Conservation (phyloP, 2,888 invertebrate genomes). For the Gnatocerus cornutus region DNA sequence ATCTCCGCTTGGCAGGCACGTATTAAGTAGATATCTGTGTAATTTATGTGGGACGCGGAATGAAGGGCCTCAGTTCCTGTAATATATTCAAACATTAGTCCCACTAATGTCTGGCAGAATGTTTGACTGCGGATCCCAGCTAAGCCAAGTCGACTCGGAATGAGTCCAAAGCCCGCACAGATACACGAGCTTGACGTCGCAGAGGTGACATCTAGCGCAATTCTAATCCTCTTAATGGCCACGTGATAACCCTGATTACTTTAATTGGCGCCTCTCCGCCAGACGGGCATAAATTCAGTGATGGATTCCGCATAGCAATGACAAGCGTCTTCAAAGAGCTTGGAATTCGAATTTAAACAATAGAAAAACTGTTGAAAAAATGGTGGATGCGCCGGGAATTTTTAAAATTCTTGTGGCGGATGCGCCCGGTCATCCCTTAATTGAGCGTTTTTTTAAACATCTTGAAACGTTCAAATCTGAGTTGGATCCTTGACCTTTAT, state of each 20-base stretch:
- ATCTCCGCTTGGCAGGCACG: slow-evolving; percentile 67
- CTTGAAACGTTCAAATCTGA: too few species aligned
- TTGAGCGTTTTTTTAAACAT: too few species aligned
- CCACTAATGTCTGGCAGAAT: slow-evolving; percentile 70
- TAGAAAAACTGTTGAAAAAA: too few species aligned
- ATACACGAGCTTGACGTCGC: slow-evolving; percentile 67
- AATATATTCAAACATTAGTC: slow-evolving; percentile 71
- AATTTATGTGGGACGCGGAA: slow-evolving; percentile 64
- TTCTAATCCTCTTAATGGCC: slow-evolving; percentile 80
- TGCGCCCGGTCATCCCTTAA: too few species aligned
- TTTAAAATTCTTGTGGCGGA: too few species aligned
- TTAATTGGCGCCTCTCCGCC: slow-evolving; percentile 80
- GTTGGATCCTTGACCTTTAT: too few species aligned
- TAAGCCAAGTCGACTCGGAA: slow-evolving; percentile 60
- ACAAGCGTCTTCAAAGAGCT: neutral
- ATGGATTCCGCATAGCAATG: slow-evolving; percentile 19
- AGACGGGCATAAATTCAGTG: slow-evolving; percentile 67
- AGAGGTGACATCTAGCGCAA: slow-evolving; percentile 68
- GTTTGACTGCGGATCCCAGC: slow-evolving; percentile 66
- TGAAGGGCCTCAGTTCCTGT: slow-evolving; percentile 62
- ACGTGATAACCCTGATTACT: slow-evolving; percentile 81
- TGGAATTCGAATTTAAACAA: too few species aligned
- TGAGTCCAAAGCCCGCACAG: slow-evolving; percentile 64
- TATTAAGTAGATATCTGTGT: slow-evolving; percentile 70
- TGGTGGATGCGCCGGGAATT: neutral